Evolutionary conservation across 2,113 vertebrate genomes (phyloP).

Genomic region (Rynchops niger): DNA sequence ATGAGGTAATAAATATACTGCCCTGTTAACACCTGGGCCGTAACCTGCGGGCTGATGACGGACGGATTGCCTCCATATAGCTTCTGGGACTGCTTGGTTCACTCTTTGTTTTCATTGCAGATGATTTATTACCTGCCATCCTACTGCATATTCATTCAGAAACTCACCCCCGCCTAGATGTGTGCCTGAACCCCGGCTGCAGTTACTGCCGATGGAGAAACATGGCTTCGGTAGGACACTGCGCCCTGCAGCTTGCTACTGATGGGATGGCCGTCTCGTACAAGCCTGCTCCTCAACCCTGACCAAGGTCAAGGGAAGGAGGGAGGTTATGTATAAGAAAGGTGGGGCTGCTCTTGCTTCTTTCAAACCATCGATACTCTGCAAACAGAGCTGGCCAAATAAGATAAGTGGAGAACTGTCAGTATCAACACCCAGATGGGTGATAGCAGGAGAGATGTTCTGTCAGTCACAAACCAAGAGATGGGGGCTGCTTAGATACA

Average conservation of each 20-base stretch:
- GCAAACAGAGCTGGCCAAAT: background rate
- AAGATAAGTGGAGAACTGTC: background rate
- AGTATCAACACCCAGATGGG: background rate
- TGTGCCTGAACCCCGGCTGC: background rate
- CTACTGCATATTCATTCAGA: conserved; percentile 7
- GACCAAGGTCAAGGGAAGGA: background rate
- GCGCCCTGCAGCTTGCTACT: background rate
- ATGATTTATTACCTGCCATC: conserved; percentile 57
- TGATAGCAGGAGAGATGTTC: background rate
- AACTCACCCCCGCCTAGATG: background rate
- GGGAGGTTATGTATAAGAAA: background rate
- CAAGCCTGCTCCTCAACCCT: background rate
- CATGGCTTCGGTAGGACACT: background rate
- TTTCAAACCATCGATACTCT: background rate
- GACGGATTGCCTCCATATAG: background rate
- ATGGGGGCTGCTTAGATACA: background rate
- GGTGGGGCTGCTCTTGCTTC: background rate
- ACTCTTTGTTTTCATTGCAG: background rate
- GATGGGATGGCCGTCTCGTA: rapidly evolving
- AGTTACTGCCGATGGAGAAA: background rate
- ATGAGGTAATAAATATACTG: conserved; percentile 47
- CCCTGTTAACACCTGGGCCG: conserved; percentile 48
- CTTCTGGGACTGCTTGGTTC: conserved; percentile 23
- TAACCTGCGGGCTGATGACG: background rate
- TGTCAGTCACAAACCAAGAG: background rate